phyloP scores from a whole-genome alignment of 2,113 vertebrate species.

The Pluvianellus socialis region DNA sequence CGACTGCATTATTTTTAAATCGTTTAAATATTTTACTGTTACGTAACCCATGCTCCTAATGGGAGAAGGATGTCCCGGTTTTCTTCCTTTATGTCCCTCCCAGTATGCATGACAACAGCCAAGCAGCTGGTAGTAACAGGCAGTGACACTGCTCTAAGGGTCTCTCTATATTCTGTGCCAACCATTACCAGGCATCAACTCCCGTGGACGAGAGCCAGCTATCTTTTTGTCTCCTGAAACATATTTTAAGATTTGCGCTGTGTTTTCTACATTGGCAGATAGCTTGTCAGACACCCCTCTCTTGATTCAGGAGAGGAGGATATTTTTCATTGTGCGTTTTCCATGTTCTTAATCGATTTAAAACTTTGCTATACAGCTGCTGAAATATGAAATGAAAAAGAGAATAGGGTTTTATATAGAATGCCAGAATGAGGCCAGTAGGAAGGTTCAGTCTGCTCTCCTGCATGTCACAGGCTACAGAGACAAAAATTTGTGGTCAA shows the following conservation, averaged over 20 bases:
- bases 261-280: background rate
- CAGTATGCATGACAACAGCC: conserved; percentile 34
- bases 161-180: conserved; percentile 53
- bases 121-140: conserved; percentile 66
- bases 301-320: background rate
- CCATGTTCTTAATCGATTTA: background rate
- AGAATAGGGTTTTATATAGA: background rate
- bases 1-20: background rate
- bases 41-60: background rate
- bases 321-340: background rate
- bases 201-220: background rate
- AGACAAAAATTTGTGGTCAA: background rate
- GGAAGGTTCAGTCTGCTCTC: background rate
- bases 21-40: background rate
- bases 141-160: conserved; percentile 45
- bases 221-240: conserved; percentile 13
- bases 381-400: background rate
- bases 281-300: background rate
- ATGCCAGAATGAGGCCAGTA: background rate
- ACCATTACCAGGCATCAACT: conserved; percentile 18
- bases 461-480: background rate
- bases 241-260: background rate
- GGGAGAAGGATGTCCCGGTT: background rate
- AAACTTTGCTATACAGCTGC: background rate
- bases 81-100: conserved; percentile 28